These are phyloP conservation scores for Andrena dorsata DNA, from an alignment of 2,888 invertebrate genomes.

Conservation along the genomic window DNA sequence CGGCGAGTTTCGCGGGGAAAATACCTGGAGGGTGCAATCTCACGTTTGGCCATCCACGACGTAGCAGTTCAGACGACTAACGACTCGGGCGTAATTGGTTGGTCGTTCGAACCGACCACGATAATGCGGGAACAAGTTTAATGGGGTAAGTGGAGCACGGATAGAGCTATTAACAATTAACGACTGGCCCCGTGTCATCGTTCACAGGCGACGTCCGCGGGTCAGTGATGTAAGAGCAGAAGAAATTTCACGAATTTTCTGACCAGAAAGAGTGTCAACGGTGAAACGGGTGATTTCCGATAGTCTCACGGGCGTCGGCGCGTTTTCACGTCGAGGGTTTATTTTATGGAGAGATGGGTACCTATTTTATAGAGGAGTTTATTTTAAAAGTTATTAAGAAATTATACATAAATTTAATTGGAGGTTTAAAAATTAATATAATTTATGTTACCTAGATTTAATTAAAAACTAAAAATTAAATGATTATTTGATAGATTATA, in stretches of 20 bases:
- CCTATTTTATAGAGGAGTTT: too few relatives aligned
- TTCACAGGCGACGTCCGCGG: slow-evolving; percentile 12
- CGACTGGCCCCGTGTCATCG: slow-evolving; percentile 48
- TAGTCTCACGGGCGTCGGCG: too few relatives aligned
- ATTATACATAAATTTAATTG: too few relatives aligned
- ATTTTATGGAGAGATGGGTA: too few relatives aligned
- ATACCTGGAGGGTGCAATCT: slow-evolving; percentile 59
- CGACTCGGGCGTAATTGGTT: slow-evolving; percentile 65
- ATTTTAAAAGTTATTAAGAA: too few relatives aligned
- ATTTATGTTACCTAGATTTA: too few relatives aligned
- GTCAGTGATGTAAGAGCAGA: background rate
- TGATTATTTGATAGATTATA: too few relatives aligned
- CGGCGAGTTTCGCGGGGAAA: slow-evolving; percentile 29
- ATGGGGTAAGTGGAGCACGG: slow-evolving; percentile 72
- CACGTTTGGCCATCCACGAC: slow-evolving; percentile 44
- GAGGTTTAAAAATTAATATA: too few relatives aligned
- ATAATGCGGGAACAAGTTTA: slow-evolving; percentile 71
- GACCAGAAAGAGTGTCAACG: background rate
- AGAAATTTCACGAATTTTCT: background rate
- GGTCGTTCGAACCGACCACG: slow-evolving; percentile 46
- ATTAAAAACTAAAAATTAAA: too few relatives aligned
- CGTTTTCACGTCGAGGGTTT: too few relatives aligned
- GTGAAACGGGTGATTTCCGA: too few relatives aligned
- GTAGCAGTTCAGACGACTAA: slow-evolving; percentile 57
- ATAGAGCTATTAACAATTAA: slow-evolving; percentile 73